A percentile compares a stretch with the other conserved stretches of the same genome.
phyloP scores from a whole-genome alignment of 1,140 invertebrate genomes.

The Cydia strobilella region DNA sequence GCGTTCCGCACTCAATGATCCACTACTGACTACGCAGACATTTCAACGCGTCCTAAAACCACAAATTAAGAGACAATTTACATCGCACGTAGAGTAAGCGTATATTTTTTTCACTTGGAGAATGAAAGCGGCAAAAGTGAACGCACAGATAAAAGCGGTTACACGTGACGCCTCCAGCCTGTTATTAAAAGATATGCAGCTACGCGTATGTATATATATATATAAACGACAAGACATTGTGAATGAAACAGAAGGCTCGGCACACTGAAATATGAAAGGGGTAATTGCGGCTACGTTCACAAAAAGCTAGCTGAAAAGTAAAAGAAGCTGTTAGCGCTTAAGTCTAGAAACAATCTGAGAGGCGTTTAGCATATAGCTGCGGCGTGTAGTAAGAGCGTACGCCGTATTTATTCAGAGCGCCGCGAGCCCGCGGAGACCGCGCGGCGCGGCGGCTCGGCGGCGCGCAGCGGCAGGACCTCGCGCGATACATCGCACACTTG shows the following conservation, averaged over 20 bases:
- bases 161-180: conserved; percentile 28
- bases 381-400: conserved; percentile 6
- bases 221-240: conserved; percentile 59
- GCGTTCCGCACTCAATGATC: conserved; percentile 71
- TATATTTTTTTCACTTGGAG: conserved; percentile 54
- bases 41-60: conserved; percentile 27
- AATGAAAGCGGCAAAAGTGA: conserved; percentile 51
- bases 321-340: conserved; percentile 67
- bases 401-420: conserved; percentile 35
- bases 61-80: conserved; percentile 73
- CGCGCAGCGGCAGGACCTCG: conserved; percentile 19
- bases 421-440: conserved; percentile 19
- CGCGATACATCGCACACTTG: conserved; percentile 33
- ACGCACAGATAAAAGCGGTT: conserved; percentile 29
- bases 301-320: conserved; percentile 66
- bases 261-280: conserved; percentile 67
- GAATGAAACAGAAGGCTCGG: conserved; percentile 67
- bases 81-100: conserved; percentile 52
- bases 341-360: conserved; percentile 49
- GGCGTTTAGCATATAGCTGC: conserved; percentile 42
- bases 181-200: conserved; percentile 50
- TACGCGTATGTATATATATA: no score
- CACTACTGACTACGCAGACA: conserved; percentile 54
- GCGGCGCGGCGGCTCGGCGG: not conserved
- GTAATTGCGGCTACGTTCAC: conserved; percentile 68